These are phyloP conservation scores for Beris morrisii DNA, from an alignment of 2,888 invertebrate species.

Conservation along the genomic window DNA sequence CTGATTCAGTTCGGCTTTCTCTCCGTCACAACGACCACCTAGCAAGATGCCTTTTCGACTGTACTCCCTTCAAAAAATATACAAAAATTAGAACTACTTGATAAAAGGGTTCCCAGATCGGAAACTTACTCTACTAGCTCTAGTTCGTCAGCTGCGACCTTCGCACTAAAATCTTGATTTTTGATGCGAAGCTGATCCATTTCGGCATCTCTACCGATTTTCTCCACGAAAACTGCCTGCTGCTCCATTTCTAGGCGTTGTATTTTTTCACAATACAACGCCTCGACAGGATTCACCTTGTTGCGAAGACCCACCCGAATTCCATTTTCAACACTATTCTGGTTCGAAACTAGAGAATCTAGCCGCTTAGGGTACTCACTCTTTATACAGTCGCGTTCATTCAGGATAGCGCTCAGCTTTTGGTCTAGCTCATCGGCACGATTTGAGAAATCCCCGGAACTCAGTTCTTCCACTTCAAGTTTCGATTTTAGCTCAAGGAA, in stretches of 20 bases:
- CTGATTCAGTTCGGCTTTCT: constrained; percentile 28
- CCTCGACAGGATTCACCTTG: not conserved
- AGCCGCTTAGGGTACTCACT: constrained; percentile 2
- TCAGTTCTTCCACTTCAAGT: constrained; percentile 22
- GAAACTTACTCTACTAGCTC: constrained; percentile 11
- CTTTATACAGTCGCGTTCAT: constrained; percentile 12
- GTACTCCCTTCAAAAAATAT: constrained; percentile 27
- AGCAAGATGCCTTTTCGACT: constrained; percentile 21
- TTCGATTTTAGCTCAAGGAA: constrained; percentile 31
- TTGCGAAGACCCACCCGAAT: not conserved
- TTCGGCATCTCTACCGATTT: constrained; percentile 10
- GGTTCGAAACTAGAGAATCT: not conserved
- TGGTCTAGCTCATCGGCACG: constrained; percentile 16
- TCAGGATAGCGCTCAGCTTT: constrained; percentile 21
- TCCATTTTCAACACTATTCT: constrained; percentile 1
- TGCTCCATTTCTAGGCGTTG: constrained; percentile 10
- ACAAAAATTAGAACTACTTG: too few relatives aligned
- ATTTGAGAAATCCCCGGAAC: constrained; percentile 21
- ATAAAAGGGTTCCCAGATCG: not conserved
- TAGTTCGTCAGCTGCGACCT: not conserved
- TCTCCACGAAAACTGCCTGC: not conserved
- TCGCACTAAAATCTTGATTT: not conserved
- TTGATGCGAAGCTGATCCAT: not conserved
- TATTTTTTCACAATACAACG: constrained; percentile 1
- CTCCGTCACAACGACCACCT: constrained; percentile 21